Percentiles rank a stretch among this genome's conserved stretches.
These are phyloP conservation scores for Trissonchulus latispiculum DNA, from an alignment of 2,888 invertebrate species.

Conservation along the genomic window DNA sequence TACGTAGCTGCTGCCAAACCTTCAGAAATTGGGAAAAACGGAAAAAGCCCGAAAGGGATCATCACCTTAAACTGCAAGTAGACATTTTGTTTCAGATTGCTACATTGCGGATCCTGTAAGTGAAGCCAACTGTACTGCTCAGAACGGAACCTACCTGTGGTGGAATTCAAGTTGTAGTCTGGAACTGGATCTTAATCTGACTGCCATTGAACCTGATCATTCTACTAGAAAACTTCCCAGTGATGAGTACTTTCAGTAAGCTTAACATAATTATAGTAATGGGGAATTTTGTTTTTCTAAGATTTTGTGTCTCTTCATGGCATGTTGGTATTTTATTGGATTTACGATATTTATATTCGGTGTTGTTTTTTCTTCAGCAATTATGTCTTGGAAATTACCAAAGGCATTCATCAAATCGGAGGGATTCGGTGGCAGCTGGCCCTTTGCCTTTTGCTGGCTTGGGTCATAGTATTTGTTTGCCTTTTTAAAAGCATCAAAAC, in stretches of 20 bases:
- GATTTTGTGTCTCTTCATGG: too few relatives aligned
- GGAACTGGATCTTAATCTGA: neutral
- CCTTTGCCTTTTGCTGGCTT: constrained; percentile 62
- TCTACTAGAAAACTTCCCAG: constrained; percentile 3
- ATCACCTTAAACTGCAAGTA: too few relatives aligned
- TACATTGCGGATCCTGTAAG: neutral
- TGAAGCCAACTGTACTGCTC: constrained; percentile 1
- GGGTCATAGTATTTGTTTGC: constrained; percentile 66
- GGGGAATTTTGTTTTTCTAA: too few relatives aligned
- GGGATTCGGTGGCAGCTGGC: constrained; percentile 56
- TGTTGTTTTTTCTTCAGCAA: constrained; percentile 37
- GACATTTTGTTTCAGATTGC: constrained; percentile 17
- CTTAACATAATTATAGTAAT: too few relatives aligned
- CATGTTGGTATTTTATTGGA: too few relatives aligned
- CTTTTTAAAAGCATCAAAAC: constrained; percentile 68
- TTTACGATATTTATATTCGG: too few relatives aligned
- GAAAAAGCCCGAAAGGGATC: too few relatives aligned
- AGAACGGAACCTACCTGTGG: neutral
- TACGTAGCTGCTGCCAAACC: too few relatives aligned
- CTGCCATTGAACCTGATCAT: neutral
- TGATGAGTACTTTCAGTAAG: constrained; percentile 16
- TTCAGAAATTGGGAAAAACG: too few relatives aligned
- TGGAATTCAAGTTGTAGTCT: constrained; percentile 6
- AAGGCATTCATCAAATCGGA: constrained; percentile 36
- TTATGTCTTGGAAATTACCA: constrained; percentile 39